Base-by-base conservation (phyloP, 1,140 invertebrate genomes). In the Bombus sylvicola region DNA sequence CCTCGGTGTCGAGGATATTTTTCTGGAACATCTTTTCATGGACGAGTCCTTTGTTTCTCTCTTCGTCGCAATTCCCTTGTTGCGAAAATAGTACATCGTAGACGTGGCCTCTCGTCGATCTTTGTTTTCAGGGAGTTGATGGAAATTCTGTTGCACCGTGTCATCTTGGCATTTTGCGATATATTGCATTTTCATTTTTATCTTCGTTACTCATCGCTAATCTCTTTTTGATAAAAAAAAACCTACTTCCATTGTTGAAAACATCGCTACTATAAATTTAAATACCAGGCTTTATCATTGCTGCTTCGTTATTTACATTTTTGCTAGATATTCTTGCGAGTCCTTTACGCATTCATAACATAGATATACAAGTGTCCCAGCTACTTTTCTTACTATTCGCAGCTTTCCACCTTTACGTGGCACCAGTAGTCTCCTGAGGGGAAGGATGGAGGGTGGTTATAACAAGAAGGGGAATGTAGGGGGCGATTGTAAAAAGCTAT, bases 401-500 rank as follows among this genome's bases (percentile, higher is more conserved):
- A 85, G 79, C 25, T 88, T 82, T 81, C 72, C 68, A 74, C 84
- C 43, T 75, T 12, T 28, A 8, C 25, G 6, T 31, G 9, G 53
- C 59, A n/a, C 3, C 34, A 6, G 53, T 22, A 2, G 64, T 10
- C 37, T 59, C 84, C n/a, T 22, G 9, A 28, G 57, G 31, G 31
- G 41, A 25, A 13, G 39, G 15, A 3, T 2, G 31, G 25, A 13
- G 8, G 53, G 57, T 47, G 66, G 84, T 77, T 85, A 82, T 87
- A 89, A 87, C 88, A 80, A 85, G 87, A 87, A 41, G 86, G 66
- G n/a, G 62, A 77, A 53, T 53, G 47, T 53, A 72, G 62, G 78
- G 85, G 79, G 74, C 86, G 91, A 92, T 90, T 92, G 91, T 93
- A 92, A 93, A 92, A 93, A 92, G 87, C 86, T 91, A 86, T 93